phyloP scores from a whole-genome alignment of 2,797 vertebrate species.

The Anguilla megastoma region DNA sequence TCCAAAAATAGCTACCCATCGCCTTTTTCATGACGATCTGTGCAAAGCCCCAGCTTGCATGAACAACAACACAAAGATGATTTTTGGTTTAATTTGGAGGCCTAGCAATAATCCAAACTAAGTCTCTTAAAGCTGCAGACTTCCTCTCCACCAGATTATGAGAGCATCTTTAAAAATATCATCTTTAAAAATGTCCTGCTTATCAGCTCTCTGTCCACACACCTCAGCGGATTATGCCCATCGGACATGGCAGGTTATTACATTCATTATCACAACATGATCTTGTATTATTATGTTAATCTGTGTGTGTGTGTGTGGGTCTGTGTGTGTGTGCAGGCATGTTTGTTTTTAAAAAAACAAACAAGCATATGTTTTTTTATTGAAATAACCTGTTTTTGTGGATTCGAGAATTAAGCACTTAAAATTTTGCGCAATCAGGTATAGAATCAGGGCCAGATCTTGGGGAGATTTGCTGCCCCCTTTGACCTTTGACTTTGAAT shows the following conservation, averaged over 20 bases:
- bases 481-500: too few relatives aligned
- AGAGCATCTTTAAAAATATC: conserved; percentile 79
- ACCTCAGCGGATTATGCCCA: conserved; percentile 51
- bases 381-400: not conserved
- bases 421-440: too few relatives aligned
- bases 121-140: conserved; percentile 70
- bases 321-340: not conserved
- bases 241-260: conserved; percentile 30
- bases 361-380: not conserved
- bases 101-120: conserved; percentile 80
- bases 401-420: not conserved
- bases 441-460: too few relatives aligned
- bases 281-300: not conserved
- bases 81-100: conserved; percentile 82
- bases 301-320: not conserved
- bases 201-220: conserved; percentile 71
- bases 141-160: conserved; percentile 62
- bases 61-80: conserved; percentile 75
- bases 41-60: conserved; percentile 64
- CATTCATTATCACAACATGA: conserved; percentile 39
- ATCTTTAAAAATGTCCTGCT: conserved; percentile 56
- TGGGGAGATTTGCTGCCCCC: too few relatives aligned
- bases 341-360: not conserved
- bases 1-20: not conserved
- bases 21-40: not conserved